Conservation (phyloP, 92 coral and sea anemone species). For the Palythoa caribaeorum region DNA sequence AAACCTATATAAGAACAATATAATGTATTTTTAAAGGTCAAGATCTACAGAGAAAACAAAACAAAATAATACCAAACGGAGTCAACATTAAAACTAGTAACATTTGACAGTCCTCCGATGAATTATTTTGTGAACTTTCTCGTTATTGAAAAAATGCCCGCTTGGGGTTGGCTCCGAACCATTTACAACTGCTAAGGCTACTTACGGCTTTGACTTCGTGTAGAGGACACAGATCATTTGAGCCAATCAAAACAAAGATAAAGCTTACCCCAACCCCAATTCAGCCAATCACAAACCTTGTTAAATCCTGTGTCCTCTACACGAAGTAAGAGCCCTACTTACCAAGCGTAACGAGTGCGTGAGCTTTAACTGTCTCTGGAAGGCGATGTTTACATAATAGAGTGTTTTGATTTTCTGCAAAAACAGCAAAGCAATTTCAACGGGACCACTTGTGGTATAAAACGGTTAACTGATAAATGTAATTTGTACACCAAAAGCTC, state of each 20-base stretch:
- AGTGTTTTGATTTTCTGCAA: conserved; percentile 45
- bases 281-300: too few relatives aligned
- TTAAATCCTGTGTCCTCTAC: too few relatives aligned
- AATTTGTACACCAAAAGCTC: too few relatives aligned
- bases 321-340: conserved; percentile 15
- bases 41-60: background rate
- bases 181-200: background rate
- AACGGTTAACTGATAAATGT: background rate
- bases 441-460: background rate
- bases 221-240: too few relatives aligned
- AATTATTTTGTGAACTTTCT: background rate
- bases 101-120: background rate
- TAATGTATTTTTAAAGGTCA: background rate
- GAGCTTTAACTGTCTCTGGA: conserved; percentile 94
- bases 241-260: too few relatives aligned
- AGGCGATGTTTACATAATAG: conserved; percentile 79
- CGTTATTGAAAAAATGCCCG: background rate
- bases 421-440: background rate
- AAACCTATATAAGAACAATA: background rate
- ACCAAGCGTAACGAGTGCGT: conserved; percentile 97
- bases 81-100: background rate
- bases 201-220: too few relatives aligned
- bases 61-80: background rate
- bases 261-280: too few relatives aligned
- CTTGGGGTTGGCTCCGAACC: background rate